phyloP scores from a whole-genome alignment of 2,888 invertebrate genomes.

The Tethea ocularis region DNA sequence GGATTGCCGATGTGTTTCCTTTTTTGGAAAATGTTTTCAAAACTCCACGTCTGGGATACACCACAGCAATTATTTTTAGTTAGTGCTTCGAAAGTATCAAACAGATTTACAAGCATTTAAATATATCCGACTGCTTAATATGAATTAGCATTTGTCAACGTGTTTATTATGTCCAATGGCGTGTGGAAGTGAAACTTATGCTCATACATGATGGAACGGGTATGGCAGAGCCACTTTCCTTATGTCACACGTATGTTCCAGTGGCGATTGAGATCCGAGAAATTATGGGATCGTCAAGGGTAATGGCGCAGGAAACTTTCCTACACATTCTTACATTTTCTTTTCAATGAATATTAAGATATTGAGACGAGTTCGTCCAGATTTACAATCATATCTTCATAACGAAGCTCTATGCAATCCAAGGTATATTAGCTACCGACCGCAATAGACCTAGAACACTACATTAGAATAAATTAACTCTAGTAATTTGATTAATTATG shows the following conservation, averaged over 20 bases:
- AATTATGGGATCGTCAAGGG: constrained; percentile 5
- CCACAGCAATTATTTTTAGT: neutral
- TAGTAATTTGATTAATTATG: too few species aligned
- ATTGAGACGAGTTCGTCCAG: neutral
- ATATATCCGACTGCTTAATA: constrained; percentile 11
- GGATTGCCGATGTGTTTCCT: too few species aligned
- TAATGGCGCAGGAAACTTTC: neutral
- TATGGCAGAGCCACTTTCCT: constrained; percentile 36
- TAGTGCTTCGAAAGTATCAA: neutral
- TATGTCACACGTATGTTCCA: constrained; percentile 12
- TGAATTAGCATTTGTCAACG: constrained; percentile 6
- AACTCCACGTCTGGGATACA: too few species aligned
- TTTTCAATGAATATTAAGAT: neutral
- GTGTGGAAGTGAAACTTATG: constrained; percentile 42
- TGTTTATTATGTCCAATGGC: constrained; percentile 16
- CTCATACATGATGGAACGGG: constrained; percentile 34
- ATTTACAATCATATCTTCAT: neutral
- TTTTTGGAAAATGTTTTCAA: too few species aligned
- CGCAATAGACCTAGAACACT: too few species aligned
- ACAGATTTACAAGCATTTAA: constrained; percentile 1
- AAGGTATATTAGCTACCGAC: too few species aligned
- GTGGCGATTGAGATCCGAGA: constrained; percentile 1
- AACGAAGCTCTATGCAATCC: neutral
- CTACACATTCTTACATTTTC: neutral
- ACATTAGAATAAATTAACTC: too few species aligned